phyloP scores from a whole-genome alignment of 1,140 invertebrate genomes.

The Drosophila sucinea region DNA sequence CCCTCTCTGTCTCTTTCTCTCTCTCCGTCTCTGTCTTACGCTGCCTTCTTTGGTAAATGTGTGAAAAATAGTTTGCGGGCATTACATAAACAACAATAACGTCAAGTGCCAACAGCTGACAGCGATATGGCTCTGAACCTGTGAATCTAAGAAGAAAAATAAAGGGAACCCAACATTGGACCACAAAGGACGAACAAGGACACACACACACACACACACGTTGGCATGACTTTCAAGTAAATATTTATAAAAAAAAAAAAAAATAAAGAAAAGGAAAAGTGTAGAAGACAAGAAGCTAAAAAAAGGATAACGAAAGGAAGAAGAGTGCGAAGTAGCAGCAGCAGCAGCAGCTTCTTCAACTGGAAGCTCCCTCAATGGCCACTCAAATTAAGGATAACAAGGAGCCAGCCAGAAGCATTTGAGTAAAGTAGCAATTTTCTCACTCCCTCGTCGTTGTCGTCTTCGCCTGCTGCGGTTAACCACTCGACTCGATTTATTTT shows the following conservation, averaged over 20 bases:
- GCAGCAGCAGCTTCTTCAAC: conserved; percentile 24
- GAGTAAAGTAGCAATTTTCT: conserved; percentile 69
- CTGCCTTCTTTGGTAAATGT: conserved; percentile 42
- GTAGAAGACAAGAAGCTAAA: conserved; percentile 17
- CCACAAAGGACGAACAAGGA: conserved; percentile 34
- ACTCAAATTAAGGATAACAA: conserved; percentile 80
- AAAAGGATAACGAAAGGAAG: conserved; percentile 24
- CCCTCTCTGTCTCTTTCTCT: background rate
- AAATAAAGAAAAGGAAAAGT: background rate
- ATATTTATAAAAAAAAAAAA: conserved; percentile 65
- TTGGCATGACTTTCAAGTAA: conserved; percentile 61
- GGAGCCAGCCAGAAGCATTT: conserved; percentile 38
- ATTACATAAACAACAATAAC: conserved; percentile 53
- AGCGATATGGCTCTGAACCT: conserved; percentile 41
- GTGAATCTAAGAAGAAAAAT: background rate
- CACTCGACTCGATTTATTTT: conserved; percentile 79
- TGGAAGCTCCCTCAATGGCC: conserved; percentile 64
- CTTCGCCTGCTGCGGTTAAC: conserved; percentile 58
- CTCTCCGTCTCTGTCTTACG: background rate
- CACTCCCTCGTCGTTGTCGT: background rate
- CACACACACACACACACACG: conserved; percentile 40
- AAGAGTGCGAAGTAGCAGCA: conserved; percentile 31
- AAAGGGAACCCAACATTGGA: conserved; percentile 6
- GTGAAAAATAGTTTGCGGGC: conserved; percentile 57
- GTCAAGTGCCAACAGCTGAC: conserved; percentile 47